A percentile compares a stretch with the other conserved stretches of the same genome.
Conservation (phyloP, 2,797 vertebrate genomes). For the Notolepis coatsorum region DNA sequence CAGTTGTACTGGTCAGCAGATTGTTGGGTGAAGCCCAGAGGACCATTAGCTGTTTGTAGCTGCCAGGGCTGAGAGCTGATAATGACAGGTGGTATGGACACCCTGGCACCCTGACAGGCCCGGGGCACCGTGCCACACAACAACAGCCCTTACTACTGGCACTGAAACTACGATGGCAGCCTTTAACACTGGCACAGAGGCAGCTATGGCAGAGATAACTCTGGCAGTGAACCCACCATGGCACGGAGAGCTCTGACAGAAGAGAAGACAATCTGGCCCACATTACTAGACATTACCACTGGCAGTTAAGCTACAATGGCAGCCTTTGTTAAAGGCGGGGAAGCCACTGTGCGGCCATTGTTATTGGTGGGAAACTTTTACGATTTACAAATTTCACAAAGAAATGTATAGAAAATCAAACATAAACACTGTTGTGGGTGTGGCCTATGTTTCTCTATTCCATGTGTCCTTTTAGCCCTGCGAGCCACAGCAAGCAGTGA, state of each 20-base stretch:
- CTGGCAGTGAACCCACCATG: slow-evolving; percentile 40
- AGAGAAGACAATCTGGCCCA: too few relatives aligned
- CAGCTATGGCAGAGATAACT: slow-evolving; percentile 60
- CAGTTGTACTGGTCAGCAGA: slow-evolving; percentile 73
- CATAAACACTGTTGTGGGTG: too few relatives aligned
- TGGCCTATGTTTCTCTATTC: too few relatives aligned
- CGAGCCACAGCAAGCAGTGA: too few relatives aligned
- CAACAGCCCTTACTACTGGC: slow-evolving; percentile 70
- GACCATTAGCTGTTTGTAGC: slow-evolving; percentile 68
- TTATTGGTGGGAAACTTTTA: slow-evolving; percentile 36
- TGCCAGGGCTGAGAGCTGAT: slow-evolving; percentile 70
- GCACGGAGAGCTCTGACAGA: slow-evolving; percentile 53
- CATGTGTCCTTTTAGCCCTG: too few relatives aligned
- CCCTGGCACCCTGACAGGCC: slow-evolving; percentile 75
- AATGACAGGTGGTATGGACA: slow-evolving; percentile 77
- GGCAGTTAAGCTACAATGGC: slow-evolving; percentile 68
- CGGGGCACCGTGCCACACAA: slow-evolving; percentile 72
- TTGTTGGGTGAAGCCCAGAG: slow-evolving; percentile 75
- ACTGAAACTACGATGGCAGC: background rate
- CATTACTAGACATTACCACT: slow-evolving; percentile 49
- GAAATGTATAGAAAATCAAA: too few relatives aligned
- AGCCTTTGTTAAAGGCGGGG: slow-evolving; percentile 56
- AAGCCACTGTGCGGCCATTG: slow-evolving; percentile 44
- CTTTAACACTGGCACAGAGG: slow-evolving; percentile 15
- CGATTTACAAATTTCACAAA: too few relatives aligned